Base-by-base conservation (phyloP, 2,888 invertebrate species). In the Caenorhabditis sp. region DNA sequence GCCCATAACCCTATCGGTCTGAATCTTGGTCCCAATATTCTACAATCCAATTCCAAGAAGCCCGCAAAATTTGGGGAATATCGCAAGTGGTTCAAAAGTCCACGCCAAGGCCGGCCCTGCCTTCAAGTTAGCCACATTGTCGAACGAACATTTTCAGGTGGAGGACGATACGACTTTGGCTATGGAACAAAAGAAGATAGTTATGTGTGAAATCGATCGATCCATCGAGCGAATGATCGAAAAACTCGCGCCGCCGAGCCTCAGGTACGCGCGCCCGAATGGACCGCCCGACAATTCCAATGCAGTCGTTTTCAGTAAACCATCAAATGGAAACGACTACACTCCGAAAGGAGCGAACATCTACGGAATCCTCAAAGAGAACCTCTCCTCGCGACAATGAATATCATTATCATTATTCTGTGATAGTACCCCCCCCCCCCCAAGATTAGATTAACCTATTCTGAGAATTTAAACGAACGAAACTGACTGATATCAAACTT, bases 301-400 rank as follows among this genome's bases (percentile, higher is more conserved):
- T n/a, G n/a, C n/a, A n/a, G n/a, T n/a, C n/a, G n/a, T n/a, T 61
- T 35, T n/a, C 58, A 56, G 43, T 41, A 72, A 37, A 48, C 20
- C 50, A 41, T 43, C 30, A 43, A 58, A 73, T n/a, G 61, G 62
- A 39, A 82, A 82, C 52, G 82, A 82, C 43, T 82, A 82, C 56
- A 65, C 79, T 20, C 82, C 82, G 30, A 79, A 80, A 59, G 74
- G 66, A 17, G 58, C 61, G 5, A 62, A 76, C 46, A 77, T 72
- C 11, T 77, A 77, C 32, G 77, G 77, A 59, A 65, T 77, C 26
- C 77, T 77, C 22, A 77, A 77, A 68, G 66, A 77, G 62, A 77
- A 72, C 48, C 66, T 76, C 52, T 61, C 76, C 13, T 71, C 76
- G 15, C 45, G 76, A 65, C 71, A 76, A 53, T 76, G 52, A 70